These are phyloP conservation scores for Lepidochrysops patricia DNA, from an alignment of 2,888 invertebrate species.

Conservation along the genomic window DNA sequence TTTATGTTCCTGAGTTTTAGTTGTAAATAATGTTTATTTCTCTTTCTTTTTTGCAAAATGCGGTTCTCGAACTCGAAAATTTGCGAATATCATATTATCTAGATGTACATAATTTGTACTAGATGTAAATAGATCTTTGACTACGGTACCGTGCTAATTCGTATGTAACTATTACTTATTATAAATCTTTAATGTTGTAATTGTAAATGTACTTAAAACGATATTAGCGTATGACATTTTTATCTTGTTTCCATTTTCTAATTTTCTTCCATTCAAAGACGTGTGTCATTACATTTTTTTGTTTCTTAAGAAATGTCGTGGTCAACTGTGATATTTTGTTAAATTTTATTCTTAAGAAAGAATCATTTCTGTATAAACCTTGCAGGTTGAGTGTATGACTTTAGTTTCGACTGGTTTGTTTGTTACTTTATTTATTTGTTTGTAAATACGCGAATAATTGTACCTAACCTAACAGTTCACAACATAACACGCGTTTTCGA, in stretches of 20 bases:
- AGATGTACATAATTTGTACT: conserved; percentile 10
- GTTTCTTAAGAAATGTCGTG: conserved; percentile 61
- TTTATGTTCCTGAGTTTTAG: conserved; percentile 70
- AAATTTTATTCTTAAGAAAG: conserved; percentile 66
- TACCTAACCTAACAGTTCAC: conserved; percentile 35
- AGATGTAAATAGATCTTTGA: conserved; percentile 27
- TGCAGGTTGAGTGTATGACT: conserved; percentile 35
- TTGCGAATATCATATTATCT: conserved; percentile 8
- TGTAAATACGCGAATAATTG: conserved; percentile 50
- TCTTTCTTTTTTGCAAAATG: conserved; percentile 25
- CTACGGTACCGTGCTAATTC: conserved; percentile 50
- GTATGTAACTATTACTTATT: conserved; percentile 55
- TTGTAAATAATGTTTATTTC: conserved; percentile 56
- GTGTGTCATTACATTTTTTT: conserved; percentile 29
- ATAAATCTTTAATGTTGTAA: conserved; percentile 60
- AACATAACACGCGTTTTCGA: not conserved
- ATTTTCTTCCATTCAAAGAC: conserved; percentile 28
- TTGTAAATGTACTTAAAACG: conserved; percentile 69
- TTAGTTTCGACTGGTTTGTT: conserved; percentile 43
- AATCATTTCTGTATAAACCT: conserved; percentile 46
- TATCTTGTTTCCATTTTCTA: conserved; percentile 25
- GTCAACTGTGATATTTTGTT: conserved; percentile 75
- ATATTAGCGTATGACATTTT: conserved; percentile 43
- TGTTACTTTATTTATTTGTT: conserved; percentile 70
- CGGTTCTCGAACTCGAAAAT: conserved; percentile 17